Percentiles rank a stretch among this genome's conserved stretches.
Evolutionary conservation across 1,140 invertebrate species (phyloP).

Genomic region (Drosophila bipectinata): DNA sequence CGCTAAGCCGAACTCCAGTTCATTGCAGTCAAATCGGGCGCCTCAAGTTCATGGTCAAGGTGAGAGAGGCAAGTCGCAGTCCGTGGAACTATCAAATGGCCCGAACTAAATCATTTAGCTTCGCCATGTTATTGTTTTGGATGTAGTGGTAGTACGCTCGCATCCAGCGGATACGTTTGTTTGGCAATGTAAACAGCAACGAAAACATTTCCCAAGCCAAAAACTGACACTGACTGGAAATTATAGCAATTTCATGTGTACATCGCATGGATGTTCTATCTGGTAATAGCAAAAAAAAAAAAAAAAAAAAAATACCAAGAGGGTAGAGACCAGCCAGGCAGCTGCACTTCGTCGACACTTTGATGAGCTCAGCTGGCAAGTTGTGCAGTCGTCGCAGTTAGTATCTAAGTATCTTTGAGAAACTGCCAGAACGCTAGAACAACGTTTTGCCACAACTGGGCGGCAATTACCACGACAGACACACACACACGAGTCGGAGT

Average conservation of each 20-base stretch:
- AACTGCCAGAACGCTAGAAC: conserved; percentile 38
- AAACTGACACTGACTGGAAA: conserved; percentile 66
- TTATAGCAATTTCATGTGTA: conserved; percentile 64
- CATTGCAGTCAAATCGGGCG: conserved; percentile 14
- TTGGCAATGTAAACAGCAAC: conserved; percentile 48
- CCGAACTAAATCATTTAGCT: conserved; percentile 51
- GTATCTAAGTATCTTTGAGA: conserved; percentile 41
- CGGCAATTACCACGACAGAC: conserved; percentile 25
- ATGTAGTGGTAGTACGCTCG: conserved; percentile 30
- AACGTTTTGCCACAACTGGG: conserved; percentile 14
- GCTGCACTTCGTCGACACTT: conserved; percentile 70
- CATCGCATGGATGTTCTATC: conserved; percentile 26
- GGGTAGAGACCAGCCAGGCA: conserved; percentile 16
- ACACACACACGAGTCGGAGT: conserved; percentile 3
- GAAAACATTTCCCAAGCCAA: conserved; percentile 54
- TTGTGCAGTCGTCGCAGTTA: conserved; percentile 26
- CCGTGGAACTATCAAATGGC: conserved; percentile 36
- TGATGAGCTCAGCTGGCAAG: conserved; percentile 66
- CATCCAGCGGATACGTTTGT: conserved; percentile 55
- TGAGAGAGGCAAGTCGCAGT: conserved; percentile 42
- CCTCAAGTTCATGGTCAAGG: conserved; percentile 68
- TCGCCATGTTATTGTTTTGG: conserved; percentile 27
- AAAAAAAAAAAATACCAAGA: not conserved
- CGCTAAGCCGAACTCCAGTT: conserved; percentile 18
- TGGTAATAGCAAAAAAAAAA: not conserved